Conservation (phyloP, 2,888 invertebrate species). For the Lycia hirtaria region DNA sequence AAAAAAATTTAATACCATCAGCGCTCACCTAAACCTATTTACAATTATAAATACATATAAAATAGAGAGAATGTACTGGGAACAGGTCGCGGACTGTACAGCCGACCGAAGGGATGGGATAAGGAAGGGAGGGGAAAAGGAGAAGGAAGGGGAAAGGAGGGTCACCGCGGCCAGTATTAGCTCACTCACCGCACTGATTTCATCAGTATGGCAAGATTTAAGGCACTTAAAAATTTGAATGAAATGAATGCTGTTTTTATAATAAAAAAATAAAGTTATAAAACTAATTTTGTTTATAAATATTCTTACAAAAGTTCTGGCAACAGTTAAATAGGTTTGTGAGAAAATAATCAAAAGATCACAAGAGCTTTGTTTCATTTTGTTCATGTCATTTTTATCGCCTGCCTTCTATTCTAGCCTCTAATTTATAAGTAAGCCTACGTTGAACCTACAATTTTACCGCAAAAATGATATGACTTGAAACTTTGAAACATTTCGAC, state of each 20-base stretch:
- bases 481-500: background rate
- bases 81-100: slow-evolving; percentile 68
- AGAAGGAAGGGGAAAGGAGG: background rate
- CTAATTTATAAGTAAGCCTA: background rate
- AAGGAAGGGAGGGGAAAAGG: slow-evolving; percentile 4
- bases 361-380: too few relatives aligned
- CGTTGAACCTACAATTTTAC: background rate
- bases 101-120: slow-evolving; percentile 44
- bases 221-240: background rate
- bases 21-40: slow-evolving; percentile 80
- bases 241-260: background rate
- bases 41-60: slow-evolving; percentile 83
- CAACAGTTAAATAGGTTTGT: too few relatives aligned
- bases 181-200: slow-evolving; percentile 26
- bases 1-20: slow-evolving; percentile 78
- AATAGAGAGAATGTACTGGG: slow-evolving; percentile 34
- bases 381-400: too few relatives aligned
- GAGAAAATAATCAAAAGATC: too few relatives aligned
- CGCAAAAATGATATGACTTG: background rate
- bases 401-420: background rate
- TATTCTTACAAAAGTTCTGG: too few relatives aligned
- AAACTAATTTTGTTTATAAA: too few relatives aligned
- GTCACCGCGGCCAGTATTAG: background rate
- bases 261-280: background rate
- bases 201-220: slow-evolving; percentile 5